Conservation (phyloP, 2,113 vertebrate genomes). For the Pantherophis guttatus region DNA sequence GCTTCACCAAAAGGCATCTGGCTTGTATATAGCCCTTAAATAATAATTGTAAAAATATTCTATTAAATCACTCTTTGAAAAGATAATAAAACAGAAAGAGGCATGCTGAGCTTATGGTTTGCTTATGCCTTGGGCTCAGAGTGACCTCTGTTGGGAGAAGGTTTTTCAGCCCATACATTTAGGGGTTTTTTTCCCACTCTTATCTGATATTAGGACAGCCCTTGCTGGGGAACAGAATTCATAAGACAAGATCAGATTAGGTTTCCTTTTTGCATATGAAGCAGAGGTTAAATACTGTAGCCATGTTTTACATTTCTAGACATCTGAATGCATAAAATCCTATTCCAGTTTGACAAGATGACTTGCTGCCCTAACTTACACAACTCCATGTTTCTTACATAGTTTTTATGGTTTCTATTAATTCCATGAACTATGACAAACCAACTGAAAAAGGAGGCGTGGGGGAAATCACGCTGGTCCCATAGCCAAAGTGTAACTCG, state of each 20-base stretch:
- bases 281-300: not conserved
- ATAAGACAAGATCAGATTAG: not conserved
- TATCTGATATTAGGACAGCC: not conserved
- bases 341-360: not conserved
- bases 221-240: not conserved
- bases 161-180: not conserved
- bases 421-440: not conserved
- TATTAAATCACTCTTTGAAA: not conserved
- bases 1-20: not conserved
- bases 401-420: not conserved
- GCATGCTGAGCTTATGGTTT: not conserved
- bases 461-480: not conserved
- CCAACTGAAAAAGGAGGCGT: not conserved
- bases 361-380: not conserved
- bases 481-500: not conserved
- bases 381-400: not conserved
- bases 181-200: not conserved
- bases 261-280: not conserved
- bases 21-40: not conserved
- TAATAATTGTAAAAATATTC: not conserved
- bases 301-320: not conserved
- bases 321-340: not conserved
- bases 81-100: not conserved
- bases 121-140: not conserved
- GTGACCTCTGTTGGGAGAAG: conserved; percentile 45